phyloP scores from a whole-genome alignment of 2,113 vertebrate species.

The Cranoglanis bouderius region DNA sequence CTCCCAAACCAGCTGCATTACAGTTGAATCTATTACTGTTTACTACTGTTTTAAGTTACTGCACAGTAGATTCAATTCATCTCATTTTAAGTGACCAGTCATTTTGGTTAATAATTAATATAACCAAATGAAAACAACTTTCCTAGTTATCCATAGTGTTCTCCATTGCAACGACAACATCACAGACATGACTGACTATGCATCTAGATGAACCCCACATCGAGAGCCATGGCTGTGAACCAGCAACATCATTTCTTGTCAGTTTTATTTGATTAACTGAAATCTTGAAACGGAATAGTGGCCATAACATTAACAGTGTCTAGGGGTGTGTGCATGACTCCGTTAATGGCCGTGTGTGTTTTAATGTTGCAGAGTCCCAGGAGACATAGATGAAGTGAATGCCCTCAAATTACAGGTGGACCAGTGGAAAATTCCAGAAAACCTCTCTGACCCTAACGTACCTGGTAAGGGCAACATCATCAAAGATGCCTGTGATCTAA shows the following conservation, averaged over 20 bases:
- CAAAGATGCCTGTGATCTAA: not conserved
- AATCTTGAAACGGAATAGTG: not conserved
- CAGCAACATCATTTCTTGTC: not conserved
- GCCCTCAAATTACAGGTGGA: constrained; percentile 81
- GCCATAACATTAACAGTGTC: not conserved
- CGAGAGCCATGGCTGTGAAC: not conserved
- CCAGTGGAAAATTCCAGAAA: constrained; percentile 78
- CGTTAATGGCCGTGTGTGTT: not conserved
- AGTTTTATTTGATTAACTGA: not conserved
- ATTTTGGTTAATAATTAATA: not conserved
- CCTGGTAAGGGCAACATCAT: constrained; percentile 69
- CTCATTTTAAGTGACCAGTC: not conserved
- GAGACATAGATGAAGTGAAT: constrained; percentile 83
- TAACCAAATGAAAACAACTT: not conserved
- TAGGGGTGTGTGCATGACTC: not conserved
- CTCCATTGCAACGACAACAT: not conserved
- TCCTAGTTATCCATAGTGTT: not conserved
- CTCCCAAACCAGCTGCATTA: not conserved
- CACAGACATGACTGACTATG: not conserved
- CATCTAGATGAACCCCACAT: not conserved
- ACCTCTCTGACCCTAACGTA: constrained; percentile 76
- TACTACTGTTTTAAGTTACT: not conserved
- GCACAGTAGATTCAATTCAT: not conserved
- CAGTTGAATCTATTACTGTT: not conserved
- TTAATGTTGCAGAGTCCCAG: constrained; percentile 72